These are phyloP conservation scores for Mycetomoellerius zeteki DNA, from an alignment of 1,140 invertebrate genomes.

Conservation along the genomic window DNA sequence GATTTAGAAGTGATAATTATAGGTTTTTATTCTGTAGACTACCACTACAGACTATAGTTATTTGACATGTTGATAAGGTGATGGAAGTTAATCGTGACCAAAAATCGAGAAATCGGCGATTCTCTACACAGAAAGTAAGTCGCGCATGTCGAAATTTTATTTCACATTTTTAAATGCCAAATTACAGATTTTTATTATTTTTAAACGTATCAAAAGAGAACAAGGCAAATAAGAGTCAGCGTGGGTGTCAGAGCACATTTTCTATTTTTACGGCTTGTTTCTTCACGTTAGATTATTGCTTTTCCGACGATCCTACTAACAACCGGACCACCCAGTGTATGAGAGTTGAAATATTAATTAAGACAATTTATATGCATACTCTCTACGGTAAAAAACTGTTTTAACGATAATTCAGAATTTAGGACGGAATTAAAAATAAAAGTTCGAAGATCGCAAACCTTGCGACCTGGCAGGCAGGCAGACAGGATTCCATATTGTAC, in stretches of 20 bases:
- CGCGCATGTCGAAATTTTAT: background rate
- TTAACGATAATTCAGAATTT: slow-evolving; percentile 40
- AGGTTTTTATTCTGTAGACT: too few relatives aligned
- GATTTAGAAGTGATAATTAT: background rate
- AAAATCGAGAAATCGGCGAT: background rate
- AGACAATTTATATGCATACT: slow-evolving; percentile 17
- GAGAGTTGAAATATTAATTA: slow-evolving; percentile 41
- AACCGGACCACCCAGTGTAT: background rate
- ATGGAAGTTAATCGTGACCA: background rate
- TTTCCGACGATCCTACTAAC: background rate
- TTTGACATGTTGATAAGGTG: background rate
- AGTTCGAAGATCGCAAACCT: slow-evolving; percentile 41
- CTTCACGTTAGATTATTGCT: background rate
- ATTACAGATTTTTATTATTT: too few relatives aligned
- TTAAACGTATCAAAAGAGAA: too few relatives aligned
- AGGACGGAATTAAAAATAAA: slow-evolving; percentile 43
- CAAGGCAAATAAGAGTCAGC: too few relatives aligned
- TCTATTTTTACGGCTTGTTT: background rate
- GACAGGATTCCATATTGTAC: slow-evolving; percentile 37
- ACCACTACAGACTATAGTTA: too few relatives aligned
- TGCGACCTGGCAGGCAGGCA: slow-evolving; percentile 17
- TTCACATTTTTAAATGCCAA: background rate
- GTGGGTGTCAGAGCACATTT: too few relatives aligned
- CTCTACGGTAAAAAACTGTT: slow-evolving; percentile 24
- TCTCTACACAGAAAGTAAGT: background rate